phyloP scores from a whole-genome alignment of 2,113 vertebrate genomes.

The Sturnira hondurensis region DNA sequence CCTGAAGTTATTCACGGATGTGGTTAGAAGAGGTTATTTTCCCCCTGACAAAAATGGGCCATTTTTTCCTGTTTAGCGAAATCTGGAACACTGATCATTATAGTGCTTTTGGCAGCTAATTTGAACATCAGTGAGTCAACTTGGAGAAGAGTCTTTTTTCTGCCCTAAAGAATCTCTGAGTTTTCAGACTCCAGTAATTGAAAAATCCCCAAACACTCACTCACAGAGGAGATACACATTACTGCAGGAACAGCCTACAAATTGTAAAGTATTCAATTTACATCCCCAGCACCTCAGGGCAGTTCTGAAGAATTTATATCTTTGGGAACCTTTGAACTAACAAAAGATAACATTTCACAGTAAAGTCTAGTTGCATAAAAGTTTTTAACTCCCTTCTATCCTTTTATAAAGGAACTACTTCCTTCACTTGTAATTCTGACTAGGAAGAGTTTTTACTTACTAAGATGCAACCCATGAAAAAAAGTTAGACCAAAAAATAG shows the following conservation, averaged over 20 bases:
- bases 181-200: slow-evolving; percentile 88
- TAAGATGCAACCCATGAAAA: slow-evolving; percentile 21
- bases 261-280: slow-evolving; percentile 90
- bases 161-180: slow-evolving; percentile 86
- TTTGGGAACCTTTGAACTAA: slow-evolving; percentile 88
- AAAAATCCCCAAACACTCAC: slow-evolving; percentile 87
- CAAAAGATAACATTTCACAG: slow-evolving; percentile 87
- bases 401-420: slow-evolving; percentile 72
- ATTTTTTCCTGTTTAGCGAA: slow-evolving; percentile 81
- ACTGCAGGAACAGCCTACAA: slow-evolving; percentile 85
- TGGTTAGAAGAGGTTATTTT: slow-evolving; percentile 53
- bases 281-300: slow-evolving; percentile 85
- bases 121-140: slow-evolving; percentile 86
- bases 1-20: slow-evolving; percentile 35
- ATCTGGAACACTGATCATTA: slow-evolving; percentile 85
- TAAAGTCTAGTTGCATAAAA: slow-evolving; percentile 82
- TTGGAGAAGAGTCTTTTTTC: slow-evolving; percentile 83
- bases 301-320: slow-evolving; percentile 87
- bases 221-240: slow-evolving; percentile 87
- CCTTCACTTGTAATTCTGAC: neutral
- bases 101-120: slow-evolving; percentile 86
- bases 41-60: slow-evolving; percentile 79
- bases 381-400: slow-evolving; percentile 81
- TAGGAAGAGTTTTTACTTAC: neutral
- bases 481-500: neutral